Evolutionary conservation across 2,797 vertebrate genomes (phyloP).

Genomic region (Ctenopoma kingsleyae): DNA sequence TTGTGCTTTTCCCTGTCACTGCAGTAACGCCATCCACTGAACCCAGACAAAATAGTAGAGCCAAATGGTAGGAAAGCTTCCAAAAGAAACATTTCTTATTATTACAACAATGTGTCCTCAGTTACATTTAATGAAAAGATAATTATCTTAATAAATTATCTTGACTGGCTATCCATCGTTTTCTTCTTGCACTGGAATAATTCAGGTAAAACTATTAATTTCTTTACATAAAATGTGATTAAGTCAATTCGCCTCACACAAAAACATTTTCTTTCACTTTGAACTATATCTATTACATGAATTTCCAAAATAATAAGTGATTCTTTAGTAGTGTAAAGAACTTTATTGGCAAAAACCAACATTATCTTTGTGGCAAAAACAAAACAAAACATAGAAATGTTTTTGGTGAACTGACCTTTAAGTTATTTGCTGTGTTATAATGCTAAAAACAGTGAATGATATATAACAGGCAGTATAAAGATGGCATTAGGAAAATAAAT

Average conservation of each 20-base stretch:
- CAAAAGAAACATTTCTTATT: slow-evolving; percentile 9
- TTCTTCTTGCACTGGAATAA: neutral
- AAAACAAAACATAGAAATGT: too few species aligned
- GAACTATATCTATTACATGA: neutral
- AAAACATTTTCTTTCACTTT: neutral
- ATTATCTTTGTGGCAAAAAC: too few species aligned
- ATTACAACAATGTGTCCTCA: neutral
- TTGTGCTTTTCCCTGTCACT: slow-evolving; percentile 45
- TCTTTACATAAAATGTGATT: neutral
- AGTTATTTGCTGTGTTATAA: neutral
- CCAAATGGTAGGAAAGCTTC: slow-evolving; percentile 8
- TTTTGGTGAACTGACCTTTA: neutral
- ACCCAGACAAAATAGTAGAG: slow-evolving; percentile 4
- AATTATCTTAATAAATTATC: neutral
- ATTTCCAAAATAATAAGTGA: too few species aligned
- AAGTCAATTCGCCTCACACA: neutral
- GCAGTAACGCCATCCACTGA: slow-evolving; percentile 44
- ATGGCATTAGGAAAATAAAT: neutral
- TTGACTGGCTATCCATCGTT: neutral
- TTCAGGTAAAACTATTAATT: neutral
- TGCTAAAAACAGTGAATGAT: neutral
- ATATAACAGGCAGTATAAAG: neutral
- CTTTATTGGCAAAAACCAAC: neutral
- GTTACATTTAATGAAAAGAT: neutral
- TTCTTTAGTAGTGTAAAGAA: neutral